A percentile compares a stretch with the other conserved stretches of the same genome.
Evolutionary conservation across 2,888 invertebrate genomes (phyloP).

Genomic region (Isotomurus palustris): DNA sequence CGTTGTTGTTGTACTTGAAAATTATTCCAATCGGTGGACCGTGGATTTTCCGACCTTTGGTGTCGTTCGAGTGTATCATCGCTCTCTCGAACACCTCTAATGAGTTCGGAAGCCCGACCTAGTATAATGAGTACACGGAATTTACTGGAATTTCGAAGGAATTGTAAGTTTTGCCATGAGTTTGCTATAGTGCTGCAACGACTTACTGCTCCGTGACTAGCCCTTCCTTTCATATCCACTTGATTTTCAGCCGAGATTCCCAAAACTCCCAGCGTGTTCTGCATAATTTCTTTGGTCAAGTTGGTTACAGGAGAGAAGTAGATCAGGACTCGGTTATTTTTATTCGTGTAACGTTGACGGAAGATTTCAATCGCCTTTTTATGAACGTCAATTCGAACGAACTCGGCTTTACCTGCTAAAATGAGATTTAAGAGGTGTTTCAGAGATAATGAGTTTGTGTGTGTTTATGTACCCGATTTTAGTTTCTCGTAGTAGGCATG

Average conservation of each 20-base stretch:
- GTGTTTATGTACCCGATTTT: slow-evolving; percentile 6
- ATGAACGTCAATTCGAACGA: slow-evolving; percentile 9
- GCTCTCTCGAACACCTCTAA: slow-evolving; percentile 27
- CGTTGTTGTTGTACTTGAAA: slow-evolving; percentile 18
- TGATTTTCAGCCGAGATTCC: slow-evolving; percentile 10
- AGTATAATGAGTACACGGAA: too few relatives aligned
- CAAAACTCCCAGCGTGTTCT: slow-evolving; percentile 11
- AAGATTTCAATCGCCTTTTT: slow-evolving; percentile 16
- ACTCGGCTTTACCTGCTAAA: slow-evolving; percentile 11
- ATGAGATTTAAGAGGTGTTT: not conserved
- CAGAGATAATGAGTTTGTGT: too few relatives aligned
- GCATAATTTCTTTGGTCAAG: slow-evolving; percentile 20
- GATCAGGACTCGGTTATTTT: slow-evolving; percentile 14
- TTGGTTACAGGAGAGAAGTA: slow-evolving; percentile 24
- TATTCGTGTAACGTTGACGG: slow-evolving; percentile 11
- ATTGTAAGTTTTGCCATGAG: not conserved
- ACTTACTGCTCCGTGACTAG: not conserved
- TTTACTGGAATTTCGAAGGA: too few relatives aligned
- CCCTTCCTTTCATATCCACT: not conserved
- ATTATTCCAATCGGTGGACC: slow-evolving; percentile 23
- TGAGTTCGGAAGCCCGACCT: slow-evolving; percentile 9
- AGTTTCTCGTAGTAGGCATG: slow-evolving; percentile 15
- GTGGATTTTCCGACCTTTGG: slow-evolving; percentile 10
- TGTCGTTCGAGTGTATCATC: slow-evolving; percentile 24
- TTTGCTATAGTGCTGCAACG: not conserved